phyloP scores from a whole-genome alignment of 2,797 vertebrate genomes.

The Acropternis orthonyx region DNA sequence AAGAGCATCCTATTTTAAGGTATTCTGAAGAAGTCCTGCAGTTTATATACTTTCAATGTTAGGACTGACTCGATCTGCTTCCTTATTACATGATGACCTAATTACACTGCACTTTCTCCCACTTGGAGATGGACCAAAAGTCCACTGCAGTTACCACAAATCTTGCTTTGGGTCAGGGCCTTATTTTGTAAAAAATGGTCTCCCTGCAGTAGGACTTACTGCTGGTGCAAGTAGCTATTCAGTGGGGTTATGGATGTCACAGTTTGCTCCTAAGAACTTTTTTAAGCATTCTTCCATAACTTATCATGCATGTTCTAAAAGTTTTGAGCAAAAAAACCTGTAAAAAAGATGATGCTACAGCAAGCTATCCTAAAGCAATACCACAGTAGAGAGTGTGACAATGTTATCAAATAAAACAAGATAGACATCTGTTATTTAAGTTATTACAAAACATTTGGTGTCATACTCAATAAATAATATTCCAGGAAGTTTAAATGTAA shows the following conservation, averaged over 20 bases:
- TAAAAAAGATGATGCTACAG: background rate
- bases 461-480: slow-evolving; percentile 52
- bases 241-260: background rate
- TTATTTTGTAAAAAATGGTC: background rate
- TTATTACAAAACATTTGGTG: slow-evolving; percentile 49
- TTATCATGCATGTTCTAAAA: background rate
- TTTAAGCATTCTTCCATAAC: slow-evolving; percentile 1
- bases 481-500: slow-evolving; percentile 56
- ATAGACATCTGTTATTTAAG: slow-evolving; percentile 54
- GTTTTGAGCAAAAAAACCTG: background rate
- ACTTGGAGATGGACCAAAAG: background rate
- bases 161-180: background rate
- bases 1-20: background rate
- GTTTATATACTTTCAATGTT: background rate
- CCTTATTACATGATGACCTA: background rate
- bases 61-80: background rate
- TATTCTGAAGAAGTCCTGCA: background rate
- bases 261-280: background rate
- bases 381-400: background rate
- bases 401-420: slow-evolving; percentile 51
- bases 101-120: background rate
- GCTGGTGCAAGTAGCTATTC: background rate
- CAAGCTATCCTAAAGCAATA: background rate
- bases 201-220: background rate
- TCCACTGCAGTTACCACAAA: background rate